Percentiles rank a stretch among this genome's conserved stretches.
Evolutionary conservation across 2,797 vertebrate genomes (phyloP).

Genomic region (Caiman crocodilus): DNA sequence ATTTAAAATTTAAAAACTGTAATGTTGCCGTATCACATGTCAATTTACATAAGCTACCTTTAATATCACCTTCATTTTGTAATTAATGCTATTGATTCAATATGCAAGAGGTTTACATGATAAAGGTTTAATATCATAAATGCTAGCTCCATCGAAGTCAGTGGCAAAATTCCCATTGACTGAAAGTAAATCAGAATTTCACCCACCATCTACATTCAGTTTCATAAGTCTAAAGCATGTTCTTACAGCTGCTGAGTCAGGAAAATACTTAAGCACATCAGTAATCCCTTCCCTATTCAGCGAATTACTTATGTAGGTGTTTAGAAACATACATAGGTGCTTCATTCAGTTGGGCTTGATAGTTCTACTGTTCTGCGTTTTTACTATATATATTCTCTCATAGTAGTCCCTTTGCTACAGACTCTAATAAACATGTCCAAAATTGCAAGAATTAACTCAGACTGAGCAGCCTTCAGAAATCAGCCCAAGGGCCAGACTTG

Average conservation of each 20-base stretch:
- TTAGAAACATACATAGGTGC: neutral
- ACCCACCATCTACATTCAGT: neutral
- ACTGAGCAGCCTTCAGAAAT: neutral
- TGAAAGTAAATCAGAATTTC: neutral
- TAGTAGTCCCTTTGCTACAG: neutral
- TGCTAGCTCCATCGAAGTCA: neutral
- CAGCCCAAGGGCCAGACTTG: neutral
- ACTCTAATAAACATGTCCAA: neutral
- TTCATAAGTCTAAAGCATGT: neutral
- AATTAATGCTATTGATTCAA: neutral
- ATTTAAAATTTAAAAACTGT: neutral
- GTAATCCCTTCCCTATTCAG: neutral
- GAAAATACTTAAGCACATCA: neutral
- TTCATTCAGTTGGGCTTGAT: neutral
- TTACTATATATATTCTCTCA: neutral
- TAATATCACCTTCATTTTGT: neutral
- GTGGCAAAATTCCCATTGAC: neutral
- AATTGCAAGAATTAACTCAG: neutral
- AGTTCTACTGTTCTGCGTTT: neutral
- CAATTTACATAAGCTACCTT: neutral
- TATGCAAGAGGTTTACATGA: neutral
- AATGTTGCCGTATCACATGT: neutral
- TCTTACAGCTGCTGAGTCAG: neutral
- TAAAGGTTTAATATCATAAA: slow-evolving; percentile 17
- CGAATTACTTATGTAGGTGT: neutral